Conservation (phyloP, 2,113 vertebrate species). For the Callipepla californica region DNA sequence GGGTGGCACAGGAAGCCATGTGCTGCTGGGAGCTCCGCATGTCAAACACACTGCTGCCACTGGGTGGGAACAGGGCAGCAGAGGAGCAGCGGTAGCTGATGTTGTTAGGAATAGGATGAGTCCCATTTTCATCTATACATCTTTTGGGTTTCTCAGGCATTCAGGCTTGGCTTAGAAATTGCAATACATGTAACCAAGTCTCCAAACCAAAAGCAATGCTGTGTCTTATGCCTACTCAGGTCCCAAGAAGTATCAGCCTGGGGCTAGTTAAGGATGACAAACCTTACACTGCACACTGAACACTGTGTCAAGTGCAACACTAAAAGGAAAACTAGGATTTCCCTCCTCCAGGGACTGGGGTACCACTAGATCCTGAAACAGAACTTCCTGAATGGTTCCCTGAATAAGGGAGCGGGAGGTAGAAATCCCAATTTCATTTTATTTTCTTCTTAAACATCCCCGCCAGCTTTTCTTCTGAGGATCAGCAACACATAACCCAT, state of each 20-base stretch:
- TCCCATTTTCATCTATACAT: background rate
- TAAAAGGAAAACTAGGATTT: background rate
- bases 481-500: background rate
- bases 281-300: background rate
- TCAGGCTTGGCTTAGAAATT: background rate
- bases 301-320: rapidly evolving
- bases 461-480: background rate
- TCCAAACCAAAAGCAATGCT: background rate
- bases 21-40: too few species aligned
- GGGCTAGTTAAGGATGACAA: background rate
- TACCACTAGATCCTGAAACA: background rate
- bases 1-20: too few species aligned
- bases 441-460: background rate
- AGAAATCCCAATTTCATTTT: background rate
- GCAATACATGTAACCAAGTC: background rate
- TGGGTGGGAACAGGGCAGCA: too few species aligned
- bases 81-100: rapidly evolving
- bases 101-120: background rate
- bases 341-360: too few species aligned
- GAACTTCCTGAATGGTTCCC: background rate
- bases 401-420: background rate
- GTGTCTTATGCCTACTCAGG: background rate
- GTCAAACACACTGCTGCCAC: too few species aligned
- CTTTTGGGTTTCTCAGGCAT: background rate
- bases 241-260: rapidly evolving